Conservation (phyloP, 1,140 invertebrate species). For the Eueides isabella region DNA sequence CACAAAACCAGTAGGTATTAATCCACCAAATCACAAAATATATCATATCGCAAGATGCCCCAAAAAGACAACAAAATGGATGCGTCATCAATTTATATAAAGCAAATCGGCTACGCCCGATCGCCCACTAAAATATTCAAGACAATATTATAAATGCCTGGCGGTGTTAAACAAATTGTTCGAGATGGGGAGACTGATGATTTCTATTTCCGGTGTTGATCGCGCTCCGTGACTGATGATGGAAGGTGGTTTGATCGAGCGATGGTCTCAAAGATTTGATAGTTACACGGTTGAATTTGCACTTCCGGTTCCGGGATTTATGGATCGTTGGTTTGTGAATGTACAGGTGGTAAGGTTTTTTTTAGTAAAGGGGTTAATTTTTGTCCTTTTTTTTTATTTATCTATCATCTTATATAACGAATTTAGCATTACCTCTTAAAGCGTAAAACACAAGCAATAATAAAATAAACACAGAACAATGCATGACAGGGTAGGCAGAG, state of each 20-base stretch:
- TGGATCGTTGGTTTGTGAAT: not conserved
- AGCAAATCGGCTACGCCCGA: slow-evolving; percentile 23
- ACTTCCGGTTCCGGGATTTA: not conserved
- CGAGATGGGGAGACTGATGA: slow-evolving; percentile 38
- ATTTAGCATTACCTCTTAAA: too few species aligned
- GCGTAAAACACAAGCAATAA: too few species aligned
- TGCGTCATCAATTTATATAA: slow-evolving; percentile 25
- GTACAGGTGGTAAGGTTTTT: too few species aligned
- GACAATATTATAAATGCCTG: slow-evolving; percentile 40
- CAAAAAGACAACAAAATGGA: slow-evolving; percentile 32
- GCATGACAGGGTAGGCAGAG: too few species aligned
- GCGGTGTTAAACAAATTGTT: slow-evolving; percentile 39
- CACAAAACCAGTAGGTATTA: slow-evolving; percentile 13
- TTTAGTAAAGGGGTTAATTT: too few species aligned
- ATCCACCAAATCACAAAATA: not conserved
- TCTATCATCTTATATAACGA: too few species aligned
- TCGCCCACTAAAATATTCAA: slow-evolving; percentile 30
- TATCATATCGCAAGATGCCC: not conserved
- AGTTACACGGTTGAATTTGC: not conserved
- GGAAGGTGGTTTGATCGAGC: slow-evolving; percentile 39
- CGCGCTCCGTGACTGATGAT: slow-evolving; percentile 39
- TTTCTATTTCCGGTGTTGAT: slow-evolving; percentile 37
- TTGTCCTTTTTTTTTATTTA: too few species aligned
- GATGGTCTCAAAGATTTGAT: slow-evolving; percentile 20
- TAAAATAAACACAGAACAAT: too few species aligned